These are phyloP conservation scores for Ptychochromis oligacanthus DNA, from an alignment of 2,113 vertebrate species.

Conservation along the genomic window DNA sequence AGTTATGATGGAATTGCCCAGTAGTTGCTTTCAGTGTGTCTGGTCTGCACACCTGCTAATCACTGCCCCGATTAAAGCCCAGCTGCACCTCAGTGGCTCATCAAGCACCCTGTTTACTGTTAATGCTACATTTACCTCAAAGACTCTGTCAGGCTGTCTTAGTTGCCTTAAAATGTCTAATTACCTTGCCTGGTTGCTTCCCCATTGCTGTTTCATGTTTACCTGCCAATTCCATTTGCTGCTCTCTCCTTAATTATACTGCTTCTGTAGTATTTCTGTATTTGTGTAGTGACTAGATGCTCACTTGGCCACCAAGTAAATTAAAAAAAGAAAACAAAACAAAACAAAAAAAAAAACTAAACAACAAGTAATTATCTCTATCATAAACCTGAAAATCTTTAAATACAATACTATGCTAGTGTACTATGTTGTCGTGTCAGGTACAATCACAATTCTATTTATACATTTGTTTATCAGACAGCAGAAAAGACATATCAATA, in stretches of 20 bases:
- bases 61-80: background rate
- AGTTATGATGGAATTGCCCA: slow-evolving; percentile 37
- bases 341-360: background rate
- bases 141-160: slow-evolving; percentile 1
- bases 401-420: background rate
- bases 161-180: background rate
- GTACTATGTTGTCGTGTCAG: background rate
- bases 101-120: slow-evolving; percentile 22
- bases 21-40: slow-evolving; percentile 11
- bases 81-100: slow-evolving; percentile 30
- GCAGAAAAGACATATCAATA: background rate
- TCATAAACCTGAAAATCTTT: background rate
- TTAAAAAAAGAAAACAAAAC: background rate
- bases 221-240: background rate
- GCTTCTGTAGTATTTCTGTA: background rate
- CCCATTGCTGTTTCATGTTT: background rate
- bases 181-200: background rate
- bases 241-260: slow-evolving; percentile 20
- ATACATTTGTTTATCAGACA: background rate
- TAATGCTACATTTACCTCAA: slow-evolving; percentile 21
- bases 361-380: background rate
- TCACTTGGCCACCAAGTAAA: slow-evolving; percentile 2
- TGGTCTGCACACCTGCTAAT: slow-evolving; percentile 11
- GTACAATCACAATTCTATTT: background rate
- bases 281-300: background rate